phyloP scores from a whole-genome alignment of 1,140 invertebrate genomes.

The Asbolus verrucosus region DNA sequence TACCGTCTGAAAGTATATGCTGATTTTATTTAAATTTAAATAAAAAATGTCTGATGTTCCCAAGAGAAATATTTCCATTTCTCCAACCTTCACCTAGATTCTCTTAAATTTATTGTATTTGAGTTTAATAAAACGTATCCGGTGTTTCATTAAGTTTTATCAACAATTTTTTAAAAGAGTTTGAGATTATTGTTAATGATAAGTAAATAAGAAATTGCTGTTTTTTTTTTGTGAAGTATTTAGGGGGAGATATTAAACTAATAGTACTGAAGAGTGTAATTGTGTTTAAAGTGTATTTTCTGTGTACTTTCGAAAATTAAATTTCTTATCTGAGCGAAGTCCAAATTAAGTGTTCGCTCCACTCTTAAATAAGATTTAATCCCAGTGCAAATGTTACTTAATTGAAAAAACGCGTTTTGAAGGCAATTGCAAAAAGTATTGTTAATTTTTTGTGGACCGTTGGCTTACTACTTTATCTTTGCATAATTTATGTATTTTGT shows the following conservation, averaged over 20 bases:
- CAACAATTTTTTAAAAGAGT: no score
- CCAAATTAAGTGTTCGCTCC: conserved; percentile 23
- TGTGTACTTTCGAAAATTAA: conserved; percentile 33
- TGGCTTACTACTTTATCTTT: not conserved
- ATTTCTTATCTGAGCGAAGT: conserved; percentile 30
- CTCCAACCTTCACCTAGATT: conserved; percentile 17
- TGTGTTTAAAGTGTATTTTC: conserved; percentile 24
- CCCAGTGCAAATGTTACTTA: conserved; percentile 32
- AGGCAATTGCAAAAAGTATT: conserved; percentile 3
- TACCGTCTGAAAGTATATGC: conserved; percentile 3
- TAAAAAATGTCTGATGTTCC: not conserved
- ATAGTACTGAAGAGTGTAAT: conserved; percentile 8
- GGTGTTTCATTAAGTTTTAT: no score
- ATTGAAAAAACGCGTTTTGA: conserved; percentile 28
- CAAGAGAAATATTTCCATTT: not conserved
- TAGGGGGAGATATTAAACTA: conserved; percentile 1
- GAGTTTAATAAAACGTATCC: no score
- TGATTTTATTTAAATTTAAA: conserved; percentile 31
- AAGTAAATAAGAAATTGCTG: no score
- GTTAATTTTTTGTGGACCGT: not conserved
- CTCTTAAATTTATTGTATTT: no score
- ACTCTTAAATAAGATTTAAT: conserved; percentile 29
- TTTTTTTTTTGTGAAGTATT: no score
- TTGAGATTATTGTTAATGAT: no score
- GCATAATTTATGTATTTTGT: conserved; percentile 26